phyloP scores from a whole-genome alignment of 2,113 vertebrate genomes.

The Cheilinus undulatus region DNA sequence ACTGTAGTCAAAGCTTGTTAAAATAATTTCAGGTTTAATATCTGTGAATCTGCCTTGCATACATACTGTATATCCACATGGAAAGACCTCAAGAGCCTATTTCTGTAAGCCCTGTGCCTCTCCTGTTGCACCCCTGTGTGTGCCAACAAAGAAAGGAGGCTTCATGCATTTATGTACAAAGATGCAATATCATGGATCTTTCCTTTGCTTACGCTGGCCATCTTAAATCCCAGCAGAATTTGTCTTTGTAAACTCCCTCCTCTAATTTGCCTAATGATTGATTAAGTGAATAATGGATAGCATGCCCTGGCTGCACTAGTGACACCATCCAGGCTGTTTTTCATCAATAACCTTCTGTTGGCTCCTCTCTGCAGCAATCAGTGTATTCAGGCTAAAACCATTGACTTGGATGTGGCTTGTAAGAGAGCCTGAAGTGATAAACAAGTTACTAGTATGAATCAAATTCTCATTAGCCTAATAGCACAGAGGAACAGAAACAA shows the following conservation, averaged over 20 bases:
- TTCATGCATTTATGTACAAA: neutral
- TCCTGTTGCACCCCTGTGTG: neutral
- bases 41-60: no score
- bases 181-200: neutral
- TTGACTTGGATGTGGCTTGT: conserved; percentile 21
- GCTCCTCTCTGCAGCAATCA: conserved; percentile 48
- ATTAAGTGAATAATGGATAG: conserved; percentile 47
- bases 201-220: neutral
- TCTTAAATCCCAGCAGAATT: conserved; percentile 8
- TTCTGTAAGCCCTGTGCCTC: neutral
- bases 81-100: no score
- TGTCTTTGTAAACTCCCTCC: conserved; percentile 15
- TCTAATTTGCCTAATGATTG: conserved; percentile 39
- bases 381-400: conserved; percentile 36
- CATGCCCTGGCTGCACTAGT: neutral
- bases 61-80: no score
- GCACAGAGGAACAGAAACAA: conserved; percentile 8
- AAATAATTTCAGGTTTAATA: no score
- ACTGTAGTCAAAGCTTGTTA: no score
- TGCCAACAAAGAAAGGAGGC: neutral
- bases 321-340: conserved; percentile 18
- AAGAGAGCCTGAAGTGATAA: conserved; percentile 40
- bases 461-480: conserved; percentile 60
- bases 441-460: conserved; percentile 48
- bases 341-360: conserved; percentile 40